Base-by-base conservation (phyloP, 2,113 vertebrate genomes). In the Collichthys lucidus region DNA sequence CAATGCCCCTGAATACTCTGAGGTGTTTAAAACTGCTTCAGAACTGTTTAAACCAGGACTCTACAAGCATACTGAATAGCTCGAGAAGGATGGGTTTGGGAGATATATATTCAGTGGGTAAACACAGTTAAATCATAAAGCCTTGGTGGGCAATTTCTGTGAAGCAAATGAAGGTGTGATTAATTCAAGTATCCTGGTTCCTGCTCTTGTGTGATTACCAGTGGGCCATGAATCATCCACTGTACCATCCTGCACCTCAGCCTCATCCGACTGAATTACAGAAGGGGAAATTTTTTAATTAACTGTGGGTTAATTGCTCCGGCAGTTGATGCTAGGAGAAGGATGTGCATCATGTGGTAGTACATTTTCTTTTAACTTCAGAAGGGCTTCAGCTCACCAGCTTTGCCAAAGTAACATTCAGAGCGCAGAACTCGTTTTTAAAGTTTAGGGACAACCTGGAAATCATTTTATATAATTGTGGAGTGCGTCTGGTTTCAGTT, bases 241-340 rank as follows among this genome's bases (percentile, higher is more conserved):
- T 90, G 79, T 83, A 90, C 84, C 74, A 74, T 62, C 79, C 82
- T 57, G 31, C 70, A 76, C 80, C 77, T 68, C 70, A 16, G 66
- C 74, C 89, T 86, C 84, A 83, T 86, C 83, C 84, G 77, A 82
- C 57, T 76, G 69, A 89, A 90, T 85, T 91, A 91, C 77, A 89
- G 78, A 71, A 79, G 77, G 74, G 73, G 80, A 79, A 44, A 69
- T 82, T 90, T 92, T 92, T 88, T 91, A 93, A 94, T 94, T 94
- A 93, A 92, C 91, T 89, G 89, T 57, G 80, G 89, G 85, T 92
- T 94, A 94, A 94, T 92, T 94, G 82, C 77, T 89, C 42, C 35
- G 60, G 77, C 78, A 42, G 86, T 87, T 74, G 69, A 87, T 83
- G 84, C 83, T 63, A 44, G 55, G 57, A 62, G 74, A 85, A 78